Conservation (phyloP, 2,113 vertebrate genomes). For the Nothobranchius furzeri region DNA sequence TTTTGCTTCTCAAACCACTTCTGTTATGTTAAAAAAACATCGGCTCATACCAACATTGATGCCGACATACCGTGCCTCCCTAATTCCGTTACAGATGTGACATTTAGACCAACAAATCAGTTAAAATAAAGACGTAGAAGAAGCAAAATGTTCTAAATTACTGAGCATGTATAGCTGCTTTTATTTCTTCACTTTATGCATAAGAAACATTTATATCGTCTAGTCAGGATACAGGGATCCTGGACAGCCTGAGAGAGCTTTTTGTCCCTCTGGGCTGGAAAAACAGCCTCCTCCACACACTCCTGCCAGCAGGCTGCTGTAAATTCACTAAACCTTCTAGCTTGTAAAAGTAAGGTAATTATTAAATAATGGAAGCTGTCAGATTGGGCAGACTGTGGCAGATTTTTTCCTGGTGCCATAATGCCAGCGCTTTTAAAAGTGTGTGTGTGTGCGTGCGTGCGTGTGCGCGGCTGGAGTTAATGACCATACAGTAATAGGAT, state of each 20-base stretch:
- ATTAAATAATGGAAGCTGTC: conserved; percentile 78
- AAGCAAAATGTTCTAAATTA: conserved; percentile 8
- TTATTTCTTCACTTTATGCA: neutral
- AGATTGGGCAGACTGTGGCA: conserved; percentile 65
- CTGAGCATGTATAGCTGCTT: neutral
- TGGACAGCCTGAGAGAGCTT: conserved; percentile 65
- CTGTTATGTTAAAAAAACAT: no score
- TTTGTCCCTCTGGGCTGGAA: conserved; percentile 78
- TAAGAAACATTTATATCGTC: conserved; percentile 17
- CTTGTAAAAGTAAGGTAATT: conserved; percentile 76
- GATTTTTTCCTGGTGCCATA: conserved; percentile 81
- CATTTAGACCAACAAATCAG: conserved; percentile 1
- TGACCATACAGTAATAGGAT: conserved; percentile 29
- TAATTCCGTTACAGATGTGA: neutral
- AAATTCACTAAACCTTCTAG: conserved; percentile 70
- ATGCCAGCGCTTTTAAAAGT: conserved; percentile 62
- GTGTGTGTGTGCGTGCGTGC: conserved; percentile 30
- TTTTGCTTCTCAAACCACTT: no score
- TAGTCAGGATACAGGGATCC: conserved; percentile 52
- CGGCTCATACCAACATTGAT: no score
- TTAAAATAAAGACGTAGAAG: neutral
- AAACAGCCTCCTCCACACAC: conserved; percentile 53
- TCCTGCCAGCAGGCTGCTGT: conserved; percentile 67
- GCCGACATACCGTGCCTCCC: no score
- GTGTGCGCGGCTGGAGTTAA: conserved; percentile 31